Evolutionary conservation across 1,140 invertebrate genomes (phyloP).

Genomic region (Dreissena rostriformis): DNA sequence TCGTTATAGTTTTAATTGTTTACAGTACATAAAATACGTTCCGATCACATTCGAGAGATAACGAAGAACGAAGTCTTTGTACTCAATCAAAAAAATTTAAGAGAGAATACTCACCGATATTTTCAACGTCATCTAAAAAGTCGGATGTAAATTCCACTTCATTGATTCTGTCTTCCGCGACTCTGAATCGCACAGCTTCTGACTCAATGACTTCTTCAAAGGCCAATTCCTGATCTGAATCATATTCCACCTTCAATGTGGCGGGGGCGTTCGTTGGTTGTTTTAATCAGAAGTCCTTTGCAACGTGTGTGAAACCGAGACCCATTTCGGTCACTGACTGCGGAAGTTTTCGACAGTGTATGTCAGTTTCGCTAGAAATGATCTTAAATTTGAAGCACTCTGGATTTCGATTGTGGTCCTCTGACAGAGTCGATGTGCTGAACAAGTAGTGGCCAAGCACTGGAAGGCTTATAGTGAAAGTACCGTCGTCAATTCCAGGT

Average conservation of each 20-base stretch:
- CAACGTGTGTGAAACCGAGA: neutral
- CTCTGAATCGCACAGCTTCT: too few species aligned
- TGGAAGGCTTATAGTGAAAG: slow-evolving; percentile 7
- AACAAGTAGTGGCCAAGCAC: neutral
- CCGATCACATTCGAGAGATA: neutral
- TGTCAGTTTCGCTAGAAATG: neutral
- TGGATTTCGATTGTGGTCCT: neutral
- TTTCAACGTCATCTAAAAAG: neutral
- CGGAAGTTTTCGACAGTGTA: neutral
- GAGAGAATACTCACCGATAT: neutral
- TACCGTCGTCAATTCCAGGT: neutral
- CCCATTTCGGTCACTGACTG: neutral
- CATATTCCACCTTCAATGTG: neutral
- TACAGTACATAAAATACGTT: neutral
- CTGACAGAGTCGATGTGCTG: neutral
- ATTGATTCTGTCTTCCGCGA: neutral
- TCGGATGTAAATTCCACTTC: slow-evolving; percentile 1
- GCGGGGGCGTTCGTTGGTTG: neutral
- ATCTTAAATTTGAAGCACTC: neutral
- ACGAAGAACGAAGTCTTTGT: too few species aligned
- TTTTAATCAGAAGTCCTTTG: neutral
- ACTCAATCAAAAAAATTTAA: too few species aligned
- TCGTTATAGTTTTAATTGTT: too few species aligned
- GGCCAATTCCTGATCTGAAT: neutral
- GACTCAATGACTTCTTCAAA: too few species aligned